Base-by-base conservation (phyloP, 2,113 vertebrate species). In the Menidia beryllina region DNA sequence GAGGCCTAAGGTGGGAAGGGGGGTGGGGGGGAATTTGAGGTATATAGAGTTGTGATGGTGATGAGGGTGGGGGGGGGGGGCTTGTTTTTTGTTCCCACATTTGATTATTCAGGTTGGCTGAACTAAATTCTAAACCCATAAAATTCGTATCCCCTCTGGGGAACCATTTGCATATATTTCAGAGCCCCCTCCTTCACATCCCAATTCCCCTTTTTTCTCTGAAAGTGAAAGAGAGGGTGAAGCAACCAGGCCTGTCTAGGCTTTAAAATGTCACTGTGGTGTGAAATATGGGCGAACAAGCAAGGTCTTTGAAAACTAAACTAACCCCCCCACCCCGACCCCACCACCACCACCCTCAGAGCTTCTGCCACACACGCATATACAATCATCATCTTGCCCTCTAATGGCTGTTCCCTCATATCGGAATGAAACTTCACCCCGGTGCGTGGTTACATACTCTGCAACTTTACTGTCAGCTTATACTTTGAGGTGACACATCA, bases 71-170 rank as follows among this genome's bases (percentile, higher is more conserved):
- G 25, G 41, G 30, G 23, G 66, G 82, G 48, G 64, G 65, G 49
- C 38, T 54, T 5, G 7, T 66, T 86, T 72, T 96, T 95, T 95
- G 91, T 93, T 94, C 94, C 94, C 92, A 91, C 90, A 60, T 95
- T 96, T 96, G 94, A 97, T 96, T 96, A 97, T 98, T 97, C 95
- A 93, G 94, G 94, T 94, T 94, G 93, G 94, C 92, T 95, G 94
- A 93, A 94, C 94, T 93, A 93, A 94, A 93, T 94, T 93, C 94
- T 89, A 94, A 94, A 95, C 92, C 86, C 94, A 95, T 94, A 95
- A 91, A 94, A 94, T 94, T 92, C 92, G 91, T 90, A 94, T 95
- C 93, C 93, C 92, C 93, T 93, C 89, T 89, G 72, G 87, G 86
- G 89, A 84, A 89, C 79, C 92, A 96, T 96, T 95, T 95, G 95